Conservation (phyloP, 2,888 invertebrate genomes). For the Sisyra nigra region DNA sequence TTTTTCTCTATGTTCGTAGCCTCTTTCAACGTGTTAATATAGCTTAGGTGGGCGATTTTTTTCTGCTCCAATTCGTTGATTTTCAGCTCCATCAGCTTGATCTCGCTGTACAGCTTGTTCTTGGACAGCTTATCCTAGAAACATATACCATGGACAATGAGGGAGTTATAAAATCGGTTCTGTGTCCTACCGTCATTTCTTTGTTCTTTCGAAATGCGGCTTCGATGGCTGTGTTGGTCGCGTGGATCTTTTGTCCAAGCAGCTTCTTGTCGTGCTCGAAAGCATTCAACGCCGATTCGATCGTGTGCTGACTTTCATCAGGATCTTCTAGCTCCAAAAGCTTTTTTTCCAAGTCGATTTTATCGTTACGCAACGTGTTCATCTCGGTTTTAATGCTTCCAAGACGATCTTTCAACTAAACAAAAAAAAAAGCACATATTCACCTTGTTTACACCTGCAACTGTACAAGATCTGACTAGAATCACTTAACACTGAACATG, state of each 20-base stretch:
- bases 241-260: slow-evolving; percentile 1
- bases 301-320: background rate
- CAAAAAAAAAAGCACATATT: background rate
- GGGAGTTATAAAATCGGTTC: too few relatives aligned
- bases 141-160: background rate
- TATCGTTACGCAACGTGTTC: slow-evolving; percentile 1
- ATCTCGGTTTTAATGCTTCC: background rate
- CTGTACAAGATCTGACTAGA: too few relatives aligned
- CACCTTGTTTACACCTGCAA: too few relatives aligned
- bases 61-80: slow-evolving; percentile 1
- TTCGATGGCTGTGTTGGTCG: slow-evolving; percentile 4
- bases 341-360: background rate
- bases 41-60: background rate
- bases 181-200: slow-evolving; percentile 3
- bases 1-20: slow-evolving; percentile 1
- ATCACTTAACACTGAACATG: too few relatives aligned
- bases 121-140: slow-evolving; percentile 5
- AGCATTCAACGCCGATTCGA: background rate
- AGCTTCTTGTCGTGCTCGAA: slow-evolving; percentile 1
- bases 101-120: slow-evolving; percentile 3
- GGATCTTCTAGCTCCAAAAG: slow-evolving; percentile 3
- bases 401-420: slow-evolving; percentile 1
- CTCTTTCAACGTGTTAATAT: slow-evolving; percentile 1
- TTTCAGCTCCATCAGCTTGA: slow-evolving; percentile 1
- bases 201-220: slow-evolving; percentile 2